phyloP scores from a whole-genome alignment of 2,888 invertebrate species.

The Hemicrepidius hirtus region DNA sequence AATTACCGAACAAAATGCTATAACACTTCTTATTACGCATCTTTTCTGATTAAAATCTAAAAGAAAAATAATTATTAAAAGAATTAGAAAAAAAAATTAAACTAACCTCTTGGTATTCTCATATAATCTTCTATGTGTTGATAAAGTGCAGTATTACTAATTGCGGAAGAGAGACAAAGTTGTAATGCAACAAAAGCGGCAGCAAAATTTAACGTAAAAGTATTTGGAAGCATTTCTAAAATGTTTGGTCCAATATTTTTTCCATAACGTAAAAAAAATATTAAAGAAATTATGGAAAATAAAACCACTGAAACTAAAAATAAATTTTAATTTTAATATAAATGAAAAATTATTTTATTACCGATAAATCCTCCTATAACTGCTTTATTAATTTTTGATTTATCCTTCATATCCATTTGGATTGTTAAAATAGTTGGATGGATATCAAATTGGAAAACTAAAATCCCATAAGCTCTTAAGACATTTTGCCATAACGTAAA shows the following conservation, averaged over 20 bases:
- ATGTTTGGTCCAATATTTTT: conserved; percentile 78
- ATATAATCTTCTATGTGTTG: conserved; percentile 88
- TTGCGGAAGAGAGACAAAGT: conserved; percentile 84
- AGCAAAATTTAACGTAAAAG: conserved; percentile 78
- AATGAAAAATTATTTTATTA: conserved; percentile 68
- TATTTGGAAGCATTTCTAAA: conserved; percentile 80
- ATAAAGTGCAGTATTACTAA: conserved; percentile 86
- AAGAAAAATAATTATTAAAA: conserved; percentile 57
- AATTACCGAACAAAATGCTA: conserved; percentile 82
- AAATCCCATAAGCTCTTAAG: conserved; percentile 79
- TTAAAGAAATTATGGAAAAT: conserved; percentile 78
- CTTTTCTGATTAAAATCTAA: conserved; percentile 86
- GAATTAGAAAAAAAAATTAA: not conserved
- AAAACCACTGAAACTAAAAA: conserved; percentile 76
- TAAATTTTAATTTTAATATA: conserved; percentile 49
- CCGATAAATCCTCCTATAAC: conserved; percentile 82
- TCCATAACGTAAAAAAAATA: conserved; percentile 81
- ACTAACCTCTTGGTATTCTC: conserved; percentile 82
- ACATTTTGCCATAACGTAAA: conserved; percentile 72
- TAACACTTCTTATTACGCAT: conserved; percentile 80
- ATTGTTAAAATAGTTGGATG: conserved; percentile 91
- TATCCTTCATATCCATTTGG: conserved; percentile 93
- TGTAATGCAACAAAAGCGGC: conserved; percentile 85
- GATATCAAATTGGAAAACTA: conserved; percentile 86
- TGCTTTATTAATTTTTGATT: conserved; percentile 82